Evolutionary conservation across 2,113 vertebrate genomes (phyloP).

Genomic region (Ailurus styani): DNA sequence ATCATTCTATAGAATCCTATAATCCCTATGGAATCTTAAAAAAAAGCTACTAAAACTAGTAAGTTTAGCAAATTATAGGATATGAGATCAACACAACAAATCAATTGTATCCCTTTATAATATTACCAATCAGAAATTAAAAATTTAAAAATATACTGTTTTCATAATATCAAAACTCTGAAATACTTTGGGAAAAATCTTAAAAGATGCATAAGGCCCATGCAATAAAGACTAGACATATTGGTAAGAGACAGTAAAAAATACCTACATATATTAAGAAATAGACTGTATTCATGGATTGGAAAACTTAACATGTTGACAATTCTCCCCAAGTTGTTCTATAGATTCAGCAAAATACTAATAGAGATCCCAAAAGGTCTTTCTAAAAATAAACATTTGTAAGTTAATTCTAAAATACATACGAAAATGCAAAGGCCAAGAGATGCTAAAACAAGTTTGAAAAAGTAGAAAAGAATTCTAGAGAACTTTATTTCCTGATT

Average conservation of each 20-base stretch:
- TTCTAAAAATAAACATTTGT: neutral
- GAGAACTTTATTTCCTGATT: neutral
- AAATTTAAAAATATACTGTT: neutral
- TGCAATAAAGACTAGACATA: neutral
- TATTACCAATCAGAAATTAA: neutral
- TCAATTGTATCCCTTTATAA: neutral
- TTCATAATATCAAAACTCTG: neutral
- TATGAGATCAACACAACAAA: neutral
- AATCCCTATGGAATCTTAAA: neutral
- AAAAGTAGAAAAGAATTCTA: neutral
- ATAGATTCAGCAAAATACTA: neutral
- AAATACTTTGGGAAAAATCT: neutral
- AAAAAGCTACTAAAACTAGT: neutral
- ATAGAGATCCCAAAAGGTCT: neutral
- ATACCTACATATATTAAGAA: neutral
- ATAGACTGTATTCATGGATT: neutral
- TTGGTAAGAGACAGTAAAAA: neutral
- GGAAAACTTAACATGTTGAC: neutral
- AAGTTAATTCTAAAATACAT: neutral
- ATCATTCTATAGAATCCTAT: neutral
- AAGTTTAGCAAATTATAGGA: neutral
- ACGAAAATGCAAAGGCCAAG: neutral
- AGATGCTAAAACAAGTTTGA: neutral
- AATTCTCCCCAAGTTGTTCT: neutral
- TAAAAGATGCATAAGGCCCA: neutral